Evolutionary conservation across 1,140 invertebrate species (phyloP), one percentile per base, ranked within the genome.

Genomic region (Aphis gossypii): DNA sequence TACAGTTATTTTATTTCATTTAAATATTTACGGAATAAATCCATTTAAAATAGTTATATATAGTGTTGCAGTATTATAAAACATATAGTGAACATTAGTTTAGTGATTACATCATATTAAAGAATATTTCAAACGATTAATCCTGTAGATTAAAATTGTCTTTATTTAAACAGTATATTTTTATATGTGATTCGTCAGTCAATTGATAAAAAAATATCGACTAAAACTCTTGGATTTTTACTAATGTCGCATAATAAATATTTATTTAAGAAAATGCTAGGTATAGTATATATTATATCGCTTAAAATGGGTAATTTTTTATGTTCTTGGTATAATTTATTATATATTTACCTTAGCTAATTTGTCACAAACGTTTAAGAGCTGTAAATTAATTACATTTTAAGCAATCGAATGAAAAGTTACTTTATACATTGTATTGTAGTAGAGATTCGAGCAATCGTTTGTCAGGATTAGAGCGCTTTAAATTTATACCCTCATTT

Each of bases 321-420:
- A 84, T 51, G 25, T 87, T 20, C 14, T 18, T 18, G 48, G 41
- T 21, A 20, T 38, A 89, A 89, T n/a, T 89, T 48, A 89, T 44
- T 56, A 76, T n/a, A 41, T n/a, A 21, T 54, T 41, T 41, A 90
- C 91, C 76, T 84, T 46, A 21, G 90, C 11, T 82, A 82, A 92
- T 92, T 92, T 92, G 44, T 82, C 68, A 92, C 68, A 82, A 82
- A 82, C 60, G 68, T 82, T 76, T 48, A 92, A 48, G 25, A 82
- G 90, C 68, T 46, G 90, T 48, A 48, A 92, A 92, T 92, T 92
- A 92, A 92, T 92, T 92, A 92, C 90, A 82, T 92, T 92, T 92
- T 68, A 25, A 41, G 90, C 90, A 68, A 92, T 92, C 60, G 44
- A 82, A 82, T 82, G 90, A 92, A 92, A 92, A 82, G 90, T 92